These are phyloP conservation scores for Nephrotoma appendiculata DNA, from an alignment of 2,888 invertebrate species.

Conservation along the genomic window DNA sequence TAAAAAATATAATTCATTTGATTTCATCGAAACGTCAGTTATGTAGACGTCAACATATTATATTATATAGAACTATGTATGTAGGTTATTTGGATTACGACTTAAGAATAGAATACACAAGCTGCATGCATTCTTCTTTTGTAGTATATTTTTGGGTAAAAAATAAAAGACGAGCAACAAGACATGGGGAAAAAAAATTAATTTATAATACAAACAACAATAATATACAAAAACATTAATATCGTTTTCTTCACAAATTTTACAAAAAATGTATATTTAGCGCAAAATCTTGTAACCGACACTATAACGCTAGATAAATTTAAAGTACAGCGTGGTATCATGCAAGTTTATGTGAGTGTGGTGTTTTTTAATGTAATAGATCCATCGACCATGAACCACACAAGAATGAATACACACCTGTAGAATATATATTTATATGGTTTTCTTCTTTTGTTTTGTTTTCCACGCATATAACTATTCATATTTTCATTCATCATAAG, in stretches of 20 bases:
- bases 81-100: neutral
- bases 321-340: neutral
- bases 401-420: neutral
- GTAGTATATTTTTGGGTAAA: neutral
- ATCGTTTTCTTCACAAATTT: no score
- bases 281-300: no score
- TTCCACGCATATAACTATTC: neutral
- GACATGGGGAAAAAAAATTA: neutral
- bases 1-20: no score
- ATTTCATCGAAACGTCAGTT: no score
- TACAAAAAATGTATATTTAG: no score
- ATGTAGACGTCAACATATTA: no score
- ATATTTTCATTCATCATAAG: neutral
- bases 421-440: neutral
- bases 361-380: neutral
- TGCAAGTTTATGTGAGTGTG: neutral
- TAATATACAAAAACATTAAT: no score
- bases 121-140: neutral
- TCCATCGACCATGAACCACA: neutral
- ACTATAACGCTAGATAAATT: neutral
- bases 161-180: neutral
- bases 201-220: neutral
- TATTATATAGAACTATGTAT: no score
- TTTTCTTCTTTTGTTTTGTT: neutral
- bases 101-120: neutral